These are phyloP conservation scores for Thumatha senex DNA, from an alignment of 2,888 invertebrate species.

Conservation along the genomic window DNA sequence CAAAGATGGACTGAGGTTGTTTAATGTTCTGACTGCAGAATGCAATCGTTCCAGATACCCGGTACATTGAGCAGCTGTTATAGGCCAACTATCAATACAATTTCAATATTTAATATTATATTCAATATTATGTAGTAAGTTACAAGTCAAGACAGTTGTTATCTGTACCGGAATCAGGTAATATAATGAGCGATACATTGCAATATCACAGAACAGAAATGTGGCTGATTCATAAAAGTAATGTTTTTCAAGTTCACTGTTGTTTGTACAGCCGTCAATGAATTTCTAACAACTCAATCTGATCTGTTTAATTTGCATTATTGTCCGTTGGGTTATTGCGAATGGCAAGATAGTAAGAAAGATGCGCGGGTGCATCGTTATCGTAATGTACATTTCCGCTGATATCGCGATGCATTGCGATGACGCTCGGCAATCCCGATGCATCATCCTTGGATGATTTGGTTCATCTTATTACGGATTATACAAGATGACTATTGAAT, in stretches of 20 bases:
- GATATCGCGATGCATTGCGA: constrained; percentile 51
- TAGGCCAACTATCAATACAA: constrained; percentile 30
- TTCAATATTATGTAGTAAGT: constrained; percentile 18
- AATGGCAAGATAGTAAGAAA: constrained; percentile 35
- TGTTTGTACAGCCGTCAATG: constrained; percentile 43
- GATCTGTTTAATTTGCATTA: constrained; percentile 34
- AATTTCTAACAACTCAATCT: constrained; percentile 39
- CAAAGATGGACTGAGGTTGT: constrained; percentile 28
- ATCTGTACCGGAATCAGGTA: constrained; percentile 19
- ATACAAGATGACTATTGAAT: constrained; percentile 15
- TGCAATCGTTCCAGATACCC: constrained; percentile 25
- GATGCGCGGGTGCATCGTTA: constrained; percentile 53
- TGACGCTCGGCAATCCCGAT: constrained; percentile 36
- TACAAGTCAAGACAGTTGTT: constrained; percentile 17
- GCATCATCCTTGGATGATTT: constrained; percentile 57
- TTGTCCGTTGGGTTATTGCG: constrained; percentile 33
- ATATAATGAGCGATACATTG: constrained; percentile 22
- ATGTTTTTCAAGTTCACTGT: constrained; percentile 27
- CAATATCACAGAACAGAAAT: constrained; percentile 30
- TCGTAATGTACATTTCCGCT: constrained; percentile 66
- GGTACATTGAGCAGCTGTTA: constrained; percentile 11
- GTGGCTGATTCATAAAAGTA: constrained; percentile 17
- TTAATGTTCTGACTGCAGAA: constrained; percentile 24
- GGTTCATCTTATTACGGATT: constrained; percentile 57
- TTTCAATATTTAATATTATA: constrained; percentile 34